phyloP scores from a whole-genome alignment of 2,113 vertebrate species.

The Pseudonaja textilis region DNA sequence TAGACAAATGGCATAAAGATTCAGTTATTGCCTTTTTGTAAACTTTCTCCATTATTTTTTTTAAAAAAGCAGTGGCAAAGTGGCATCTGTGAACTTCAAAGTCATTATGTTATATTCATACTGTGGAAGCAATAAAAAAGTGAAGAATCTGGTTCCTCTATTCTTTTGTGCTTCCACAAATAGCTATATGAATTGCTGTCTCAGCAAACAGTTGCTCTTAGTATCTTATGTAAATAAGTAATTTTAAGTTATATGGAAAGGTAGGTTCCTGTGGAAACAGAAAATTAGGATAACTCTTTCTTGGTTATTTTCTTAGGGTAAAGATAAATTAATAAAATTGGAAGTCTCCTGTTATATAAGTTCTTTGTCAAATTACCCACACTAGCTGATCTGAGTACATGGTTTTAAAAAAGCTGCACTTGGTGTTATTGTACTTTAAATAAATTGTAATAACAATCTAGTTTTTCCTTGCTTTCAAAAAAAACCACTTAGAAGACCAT shows the following conservation, averaged over 20 bases:
- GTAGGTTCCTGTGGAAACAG: background rate
- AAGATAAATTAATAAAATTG: background rate
- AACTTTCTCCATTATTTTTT: conserved; percentile 47
- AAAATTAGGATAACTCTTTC: background rate
- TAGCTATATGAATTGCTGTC: background rate
- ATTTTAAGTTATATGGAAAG: background rate
- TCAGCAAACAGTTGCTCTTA: background rate
- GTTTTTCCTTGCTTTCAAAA: background rate
- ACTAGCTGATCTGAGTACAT: background rate
- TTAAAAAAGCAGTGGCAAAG: background rate
- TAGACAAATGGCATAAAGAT: conserved; percentile 49
- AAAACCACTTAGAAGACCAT: background rate
- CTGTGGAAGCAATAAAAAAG: conserved; percentile 68
- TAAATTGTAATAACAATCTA: background rate
- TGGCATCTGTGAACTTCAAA: conserved; percentile 51
- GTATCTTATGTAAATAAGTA: background rate
- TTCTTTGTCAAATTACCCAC: background rate
- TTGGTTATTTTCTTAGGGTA: background rate
- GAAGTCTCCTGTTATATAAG: background rate
- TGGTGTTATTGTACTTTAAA: background rate
- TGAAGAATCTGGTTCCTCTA: conserved; percentile 51
- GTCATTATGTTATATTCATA: conserved; percentile 63
- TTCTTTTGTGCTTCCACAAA: conserved; percentile 10
- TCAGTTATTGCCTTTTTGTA: conserved; percentile 52
- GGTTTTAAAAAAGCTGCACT: background rate